Conservation (phyloP, 2,113 vertebrate genomes). For the Ovis canadensis region DNA sequence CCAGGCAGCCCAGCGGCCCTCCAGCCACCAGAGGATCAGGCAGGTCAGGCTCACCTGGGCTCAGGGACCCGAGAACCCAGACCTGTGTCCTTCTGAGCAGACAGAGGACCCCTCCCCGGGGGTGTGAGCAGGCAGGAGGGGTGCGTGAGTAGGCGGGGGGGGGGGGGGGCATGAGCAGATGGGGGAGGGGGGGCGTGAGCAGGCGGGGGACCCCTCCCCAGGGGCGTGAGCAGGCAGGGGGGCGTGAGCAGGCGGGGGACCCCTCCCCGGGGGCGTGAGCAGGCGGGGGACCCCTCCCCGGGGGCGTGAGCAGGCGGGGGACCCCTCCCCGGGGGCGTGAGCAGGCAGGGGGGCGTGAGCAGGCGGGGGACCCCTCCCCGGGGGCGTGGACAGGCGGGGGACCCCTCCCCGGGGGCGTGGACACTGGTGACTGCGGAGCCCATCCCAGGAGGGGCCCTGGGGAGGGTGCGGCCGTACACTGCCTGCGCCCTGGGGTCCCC, state of each 20-base stretch:
- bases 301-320: rapidly evolving
- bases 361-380: rapidly evolving
- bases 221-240: rapidly evolving
- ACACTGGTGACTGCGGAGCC: neutral
- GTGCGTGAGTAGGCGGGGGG: rapidly evolving
- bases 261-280: too few relatives aligned
- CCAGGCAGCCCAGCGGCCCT: neutral
- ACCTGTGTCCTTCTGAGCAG: neutral
- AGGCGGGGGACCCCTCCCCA: rapidly evolving
- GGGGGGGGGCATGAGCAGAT: rapidly evolving
- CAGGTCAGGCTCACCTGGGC: neutral
- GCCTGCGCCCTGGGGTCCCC: too few relatives aligned
- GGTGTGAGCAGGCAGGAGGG: rapidly evolving
- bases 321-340: rapidly evolving
- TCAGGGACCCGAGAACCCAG: neutral
- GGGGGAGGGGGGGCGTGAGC: neutral
- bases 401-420: rapidly evolving
- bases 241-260: too few relatives aligned
- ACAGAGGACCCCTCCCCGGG: neutral
- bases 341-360: rapidly evolving
- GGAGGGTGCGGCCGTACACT: rapidly evolving
- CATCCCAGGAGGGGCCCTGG: neutral
- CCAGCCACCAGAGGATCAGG: too few relatives aligned
- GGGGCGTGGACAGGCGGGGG: neutral
- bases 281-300: too few relatives aligned